These are phyloP conservation scores for Hydractinia echinata DNA, from an alignment of 30 jellyfish, hydroid and myxozoan species.

Conservation along the genomic window DNA sequence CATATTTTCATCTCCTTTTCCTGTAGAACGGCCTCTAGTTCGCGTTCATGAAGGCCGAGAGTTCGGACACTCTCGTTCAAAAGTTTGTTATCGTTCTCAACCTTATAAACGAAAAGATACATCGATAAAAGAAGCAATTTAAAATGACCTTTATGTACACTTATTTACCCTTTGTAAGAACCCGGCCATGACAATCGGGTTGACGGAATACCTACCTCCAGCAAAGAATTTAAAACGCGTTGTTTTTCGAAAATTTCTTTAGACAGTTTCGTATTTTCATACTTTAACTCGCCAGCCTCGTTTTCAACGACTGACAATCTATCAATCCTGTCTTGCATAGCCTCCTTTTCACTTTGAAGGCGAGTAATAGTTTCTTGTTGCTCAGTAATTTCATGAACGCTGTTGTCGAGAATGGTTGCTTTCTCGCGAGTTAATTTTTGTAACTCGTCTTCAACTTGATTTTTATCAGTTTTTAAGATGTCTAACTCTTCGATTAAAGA, in stretches of 20 bases:
- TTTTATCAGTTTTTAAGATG: conserved; percentile 39
- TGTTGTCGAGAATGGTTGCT: conserved; percentile 80
- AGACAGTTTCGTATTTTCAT: conserved; percentile 42
- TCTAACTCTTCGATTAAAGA: conserved; percentile 35
- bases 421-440: conserved; percentile 55
- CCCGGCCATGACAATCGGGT: neutral
- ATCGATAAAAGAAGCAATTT: no score
- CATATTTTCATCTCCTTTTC: conserved; percentile 49
- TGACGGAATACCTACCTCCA: conserved; percentile 47
- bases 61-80: neutral
- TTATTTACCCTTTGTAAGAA: neutral
- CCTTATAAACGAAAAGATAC: neutral
- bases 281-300: conserved; percentile 42
- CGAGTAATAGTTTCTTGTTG: conserved; percentile 60
- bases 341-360: conserved; percentile 57
- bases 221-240: neutral
- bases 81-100: neutral
- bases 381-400: conserved; percentile 91
- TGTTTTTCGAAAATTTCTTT: conserved; percentile 50
- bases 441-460: conserved; percentile 29
- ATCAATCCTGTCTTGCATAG: conserved; percentile 32
- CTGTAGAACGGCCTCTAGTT: conserved; percentile 40
- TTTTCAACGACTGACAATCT: conserved; percentile 39
- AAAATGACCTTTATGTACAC: no score
- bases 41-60: conserved; percentile 5